A percentile compares a stretch with the other conserved stretches of the same genome.
phyloP scores from a whole-genome alignment of 2,113 vertebrate genomes.

The Amblyopsis rosae region DNA sequence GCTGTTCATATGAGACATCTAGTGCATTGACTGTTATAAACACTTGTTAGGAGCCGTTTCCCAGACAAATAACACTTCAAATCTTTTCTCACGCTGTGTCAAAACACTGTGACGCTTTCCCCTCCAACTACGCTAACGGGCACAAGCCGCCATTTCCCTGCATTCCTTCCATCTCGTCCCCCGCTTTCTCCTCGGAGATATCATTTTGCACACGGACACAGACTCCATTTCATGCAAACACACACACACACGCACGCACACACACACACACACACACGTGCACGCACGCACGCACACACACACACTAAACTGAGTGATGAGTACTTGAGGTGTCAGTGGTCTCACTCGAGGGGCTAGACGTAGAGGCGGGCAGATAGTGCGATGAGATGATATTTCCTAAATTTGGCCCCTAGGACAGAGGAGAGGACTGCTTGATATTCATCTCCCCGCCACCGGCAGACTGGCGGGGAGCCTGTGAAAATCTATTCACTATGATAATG shows the following conservation, averaged over 20 bases:
- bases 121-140: neutral
- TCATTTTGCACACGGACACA: neutral
- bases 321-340: slow-evolving; percentile 76
- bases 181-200: neutral
- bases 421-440: slow-evolving; percentile 83
- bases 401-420: slow-evolving; percentile 81
- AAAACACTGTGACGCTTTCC: neutral
- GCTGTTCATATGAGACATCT: too few relatives aligned
- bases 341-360: slow-evolving; percentile 53
- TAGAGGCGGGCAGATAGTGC: slow-evolving; percentile 49
- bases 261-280: slow-evolving; percentile 19
- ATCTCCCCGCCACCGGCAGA: slow-evolving; percentile 79
- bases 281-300: slow-evolving; percentile 28
- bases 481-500: slow-evolving; percentile 79
- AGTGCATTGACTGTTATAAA: too few relatives aligned
- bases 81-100: neutral
- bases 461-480: slow-evolving; percentile 79
- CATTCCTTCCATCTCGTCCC: neutral
- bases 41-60: too few relatives aligned
- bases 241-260: slow-evolving; percentile 6
- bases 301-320: slow-evolving; percentile 60
- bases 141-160: neutral
- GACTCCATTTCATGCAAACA: neutral
- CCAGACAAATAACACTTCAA: too few relatives aligned
- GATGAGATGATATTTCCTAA: slow-evolving; percentile 77